Evolutionary conservation across 2,113 vertebrate species (phyloP), one percentile per base, ranked within the genome.

Genomic region (Silurus asotus): DNA sequence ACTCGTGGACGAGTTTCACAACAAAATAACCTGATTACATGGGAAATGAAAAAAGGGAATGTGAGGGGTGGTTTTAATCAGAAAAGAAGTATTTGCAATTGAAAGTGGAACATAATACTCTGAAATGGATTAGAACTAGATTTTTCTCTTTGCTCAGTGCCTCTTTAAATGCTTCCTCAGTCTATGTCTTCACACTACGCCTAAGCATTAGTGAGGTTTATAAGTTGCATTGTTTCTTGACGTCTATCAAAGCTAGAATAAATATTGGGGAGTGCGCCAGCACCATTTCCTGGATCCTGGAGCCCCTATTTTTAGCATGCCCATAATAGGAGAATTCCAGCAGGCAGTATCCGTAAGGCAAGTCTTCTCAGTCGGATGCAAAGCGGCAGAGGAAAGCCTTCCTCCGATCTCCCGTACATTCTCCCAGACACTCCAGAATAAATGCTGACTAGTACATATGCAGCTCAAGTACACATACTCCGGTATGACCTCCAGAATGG

Each of bases 301-400:
- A 82, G 79, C 79, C 86, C 14, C 89, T 97, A 96, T 97, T 96
- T 96, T 96, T 96, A 96, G 95, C 92, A 92, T 96, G 94, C 92
- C 96, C 96, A 94, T 95, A 96, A 95, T 96, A 95, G 95, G 96
- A 89, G 94, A 95, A 95, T 93, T 94, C 92, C 93, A 94, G 92
- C 90, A 90, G 92, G 87, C 87, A 0, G 84, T 89, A 89, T 90
- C 91, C 90, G 88, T 62, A 83, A 90, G 91, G 90, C 88, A 78
- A 92, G 87, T 88, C 82, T 93, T 81, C 92, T 91, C 88, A 37
- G 17, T 83, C 5, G 23, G 90, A 90, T 87, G 87, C 78, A 89
- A 87, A 93, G 61, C 83, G 64, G 64, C 23, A 59, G 82, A 64
- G 59, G 62, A 65, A 81, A 64, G 53, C 49, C 79, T 86, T 83